These are phyloP conservation scores for Hydrozoanthus tunicans DNA, from an alignment of 64 coral and sea anemone species.

Conservation along the genomic window DNA sequence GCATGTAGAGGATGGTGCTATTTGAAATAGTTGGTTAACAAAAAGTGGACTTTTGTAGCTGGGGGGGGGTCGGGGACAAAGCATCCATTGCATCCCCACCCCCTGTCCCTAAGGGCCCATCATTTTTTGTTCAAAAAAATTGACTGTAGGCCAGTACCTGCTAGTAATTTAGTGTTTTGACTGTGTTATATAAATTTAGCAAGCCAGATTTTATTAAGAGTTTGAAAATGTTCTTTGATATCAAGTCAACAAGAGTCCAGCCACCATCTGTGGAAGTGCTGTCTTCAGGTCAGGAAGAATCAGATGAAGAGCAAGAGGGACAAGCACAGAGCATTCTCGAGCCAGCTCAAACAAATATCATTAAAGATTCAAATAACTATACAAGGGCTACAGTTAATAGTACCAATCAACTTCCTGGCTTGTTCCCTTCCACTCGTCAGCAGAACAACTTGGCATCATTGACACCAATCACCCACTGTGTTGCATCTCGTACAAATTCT, in stretches of 20 bases:
- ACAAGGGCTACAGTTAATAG: too few relatives aligned
- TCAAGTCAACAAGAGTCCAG: neutral
- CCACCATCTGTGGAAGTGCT: neutral
- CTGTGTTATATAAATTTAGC: too few relatives aligned
- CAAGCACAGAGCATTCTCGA: neutral
- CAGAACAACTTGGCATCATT: neutral
- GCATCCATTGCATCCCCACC: neutral
- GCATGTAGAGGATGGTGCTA: too few relatives aligned
- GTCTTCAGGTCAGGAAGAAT: slow-evolving; percentile 28
- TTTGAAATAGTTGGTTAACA: too few relatives aligned
- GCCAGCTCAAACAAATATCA: neutral
- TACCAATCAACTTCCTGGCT: neutral
- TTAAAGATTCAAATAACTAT: neutral
- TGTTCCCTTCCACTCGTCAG: neutral
- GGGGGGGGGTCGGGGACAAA: too few relatives aligned
- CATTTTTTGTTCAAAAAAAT: neutral
- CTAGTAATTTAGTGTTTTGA: neutral
- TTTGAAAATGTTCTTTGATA: neutral
- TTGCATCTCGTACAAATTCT: neutral
- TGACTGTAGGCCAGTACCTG: neutral
- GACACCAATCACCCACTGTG: neutral
- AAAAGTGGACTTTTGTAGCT: too few relatives aligned
- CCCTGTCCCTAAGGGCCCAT: neutral
- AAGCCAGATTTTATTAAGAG: too few relatives aligned
- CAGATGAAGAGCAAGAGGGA: neutral